These are phyloP conservation scores for Drosophila baimaii DNA, from an alignment of 1,140 invertebrate genomes.

Conservation along the genomic window DNA sequence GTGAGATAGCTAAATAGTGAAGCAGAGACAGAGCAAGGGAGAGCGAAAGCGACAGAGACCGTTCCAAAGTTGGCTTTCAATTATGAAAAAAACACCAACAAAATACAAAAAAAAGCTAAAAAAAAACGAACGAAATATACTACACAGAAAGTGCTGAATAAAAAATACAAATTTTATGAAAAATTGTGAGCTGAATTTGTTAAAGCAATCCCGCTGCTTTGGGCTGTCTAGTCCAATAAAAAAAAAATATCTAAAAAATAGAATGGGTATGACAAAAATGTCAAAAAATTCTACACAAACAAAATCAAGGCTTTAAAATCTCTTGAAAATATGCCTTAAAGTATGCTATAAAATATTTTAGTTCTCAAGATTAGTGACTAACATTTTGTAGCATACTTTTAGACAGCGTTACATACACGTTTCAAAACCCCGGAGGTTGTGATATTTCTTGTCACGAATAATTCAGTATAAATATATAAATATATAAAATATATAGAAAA, in stretches of 20 bases:
- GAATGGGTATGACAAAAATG: neutral
- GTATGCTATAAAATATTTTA: neutral
- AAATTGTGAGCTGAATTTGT: conserved; percentile 43
- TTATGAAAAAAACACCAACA: conserved; percentile 72
- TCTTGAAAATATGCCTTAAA: neutral
- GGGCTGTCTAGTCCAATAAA: neutral
- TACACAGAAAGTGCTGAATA: conserved; percentile 21
- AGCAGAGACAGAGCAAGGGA: neutral
- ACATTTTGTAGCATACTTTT: neutral
- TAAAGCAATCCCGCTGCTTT: neutral
- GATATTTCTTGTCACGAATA: no score
- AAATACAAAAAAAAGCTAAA: neutral
- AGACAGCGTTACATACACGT: neutral
- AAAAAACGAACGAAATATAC: conserved; percentile 2
- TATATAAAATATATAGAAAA: neutral
- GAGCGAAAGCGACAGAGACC: neutral
- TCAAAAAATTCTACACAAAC: neutral
- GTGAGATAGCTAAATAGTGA: conserved; percentile 17
- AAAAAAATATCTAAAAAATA: conserved; percentile 1
- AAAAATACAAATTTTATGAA: conserved; percentile 52
- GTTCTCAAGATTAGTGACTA: neutral
- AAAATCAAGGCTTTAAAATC: neutral
- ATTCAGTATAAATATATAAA: no score
- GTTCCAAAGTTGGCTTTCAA: conserved; percentile 75
- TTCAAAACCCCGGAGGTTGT: no score